Percentiles rank a stretch among this genome's conserved stretches.
Conservation (phyloP, 2,797 vertebrate genomes). For the Sparidentex hasta region DNA sequence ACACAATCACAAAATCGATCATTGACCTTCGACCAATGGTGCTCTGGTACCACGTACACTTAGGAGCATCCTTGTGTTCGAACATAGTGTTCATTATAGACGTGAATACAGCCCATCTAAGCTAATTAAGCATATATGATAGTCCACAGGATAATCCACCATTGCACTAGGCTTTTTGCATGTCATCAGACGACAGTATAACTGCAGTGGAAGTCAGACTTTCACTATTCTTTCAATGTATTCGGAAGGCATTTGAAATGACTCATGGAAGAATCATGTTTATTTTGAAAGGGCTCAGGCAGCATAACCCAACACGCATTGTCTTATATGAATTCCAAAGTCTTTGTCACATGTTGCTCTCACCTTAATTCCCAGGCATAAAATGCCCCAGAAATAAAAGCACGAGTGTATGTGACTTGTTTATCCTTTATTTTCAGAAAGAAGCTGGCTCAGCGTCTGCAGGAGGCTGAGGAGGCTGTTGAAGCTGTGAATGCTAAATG, state of each 20-base stretch:
- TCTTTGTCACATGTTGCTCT: background rate
- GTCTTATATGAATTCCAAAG: background rate
- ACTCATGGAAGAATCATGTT: background rate
- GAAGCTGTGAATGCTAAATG: conserved; percentile 93
- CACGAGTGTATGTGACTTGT: background rate
- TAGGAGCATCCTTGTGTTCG: too few relatives aligned
- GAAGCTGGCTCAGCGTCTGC: conserved; percentile 88
- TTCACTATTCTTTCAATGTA: background rate
- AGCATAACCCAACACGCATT: background rate
- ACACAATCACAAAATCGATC: too few relatives aligned
- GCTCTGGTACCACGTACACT: too few relatives aligned
- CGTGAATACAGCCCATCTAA: background rate
- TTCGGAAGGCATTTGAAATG: background rate
- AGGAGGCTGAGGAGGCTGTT: conserved; percentile 91
- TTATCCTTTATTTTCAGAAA: conserved; percentile 23
- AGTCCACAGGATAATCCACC: background rate
- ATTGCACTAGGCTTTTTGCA: background rate
- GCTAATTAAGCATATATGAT: background rate
- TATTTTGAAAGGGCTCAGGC: background rate
- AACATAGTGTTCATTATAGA: too few relatives aligned
- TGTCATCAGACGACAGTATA: background rate
- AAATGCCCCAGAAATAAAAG: background rate
- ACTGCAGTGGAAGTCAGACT: background rate
- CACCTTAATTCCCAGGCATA: background rate
- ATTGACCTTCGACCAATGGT: too few relatives aligned